phyloP scores from a whole-genome alignment of 2,888 invertebrate species.

The Noctua comes region DNA sequence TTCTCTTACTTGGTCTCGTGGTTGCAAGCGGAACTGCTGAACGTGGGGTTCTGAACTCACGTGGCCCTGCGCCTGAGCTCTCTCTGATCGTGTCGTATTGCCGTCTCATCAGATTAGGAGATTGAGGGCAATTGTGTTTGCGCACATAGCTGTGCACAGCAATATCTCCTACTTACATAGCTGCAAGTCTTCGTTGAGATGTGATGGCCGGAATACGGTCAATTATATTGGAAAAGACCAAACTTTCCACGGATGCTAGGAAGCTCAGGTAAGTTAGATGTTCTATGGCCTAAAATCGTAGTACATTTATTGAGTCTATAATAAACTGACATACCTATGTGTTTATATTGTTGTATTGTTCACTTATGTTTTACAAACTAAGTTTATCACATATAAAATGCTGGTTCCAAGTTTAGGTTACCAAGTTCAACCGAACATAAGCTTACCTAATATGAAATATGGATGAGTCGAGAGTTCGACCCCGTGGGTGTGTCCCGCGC shows the following conservation, averaged over 20 bases:
- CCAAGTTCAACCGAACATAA: constrained; percentile 37
- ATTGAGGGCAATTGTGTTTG: not conserved
- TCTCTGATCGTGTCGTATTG: not conserved
- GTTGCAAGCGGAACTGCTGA: not conserved
- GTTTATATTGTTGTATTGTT: not conserved
- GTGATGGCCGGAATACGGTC: not conserved
- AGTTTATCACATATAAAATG: constrained; percentile 2
- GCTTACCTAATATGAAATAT: constrained; percentile 64
- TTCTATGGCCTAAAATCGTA: not conserved
- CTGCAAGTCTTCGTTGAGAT: not conserved
- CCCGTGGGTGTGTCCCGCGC: constrained; percentile 85
- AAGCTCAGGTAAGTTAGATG: not conserved
- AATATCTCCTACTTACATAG: not conserved
- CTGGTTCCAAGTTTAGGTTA: constrained; percentile 15
- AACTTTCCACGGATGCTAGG: not conserved
- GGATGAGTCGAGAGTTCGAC: constrained; percentile 62
- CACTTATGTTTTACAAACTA: not conserved
- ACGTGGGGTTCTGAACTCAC: not conserved
- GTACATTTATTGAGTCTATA: too few species aligned
- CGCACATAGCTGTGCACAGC: not conserved
- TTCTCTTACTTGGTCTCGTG: not conserved
- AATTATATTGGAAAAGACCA: too few species aligned
- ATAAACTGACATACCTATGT: not conserved
- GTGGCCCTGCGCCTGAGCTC: not conserved
- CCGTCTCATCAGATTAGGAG: not conserved